Percentiles rank a stretch among this genome's conserved stretches.
These are phyloP conservation scores for Falco peregrinus DNA, from an alignment of 2,797 vertebrate species.

Conservation along the genomic window DNA sequence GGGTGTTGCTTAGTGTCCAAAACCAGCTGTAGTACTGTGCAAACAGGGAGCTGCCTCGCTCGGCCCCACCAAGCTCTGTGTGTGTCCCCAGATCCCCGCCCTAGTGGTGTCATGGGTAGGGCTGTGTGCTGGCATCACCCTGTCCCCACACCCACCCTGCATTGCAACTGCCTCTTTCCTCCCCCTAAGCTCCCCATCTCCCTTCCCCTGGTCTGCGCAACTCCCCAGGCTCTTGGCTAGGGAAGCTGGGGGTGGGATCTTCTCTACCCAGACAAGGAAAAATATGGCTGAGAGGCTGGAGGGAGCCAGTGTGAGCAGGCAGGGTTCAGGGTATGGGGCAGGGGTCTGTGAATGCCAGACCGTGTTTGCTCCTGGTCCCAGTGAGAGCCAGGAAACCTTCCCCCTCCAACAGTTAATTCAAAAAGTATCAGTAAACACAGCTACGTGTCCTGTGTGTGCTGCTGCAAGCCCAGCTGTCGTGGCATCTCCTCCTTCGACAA, in stretches of 20 bases:
- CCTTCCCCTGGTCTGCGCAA: background rate
- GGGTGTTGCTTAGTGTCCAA: background rate
- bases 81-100: background rate
- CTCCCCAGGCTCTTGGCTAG: background rate
- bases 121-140: background rate
- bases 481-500: slow-evolving; percentile 78
- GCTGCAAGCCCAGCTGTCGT: slow-evolving; percentile 75
- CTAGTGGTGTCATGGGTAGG: rapidly evolving
- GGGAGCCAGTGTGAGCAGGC: no score
- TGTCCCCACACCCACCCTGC: background rate
- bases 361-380: rapidly evolving
- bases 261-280: background rate
- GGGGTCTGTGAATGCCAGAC: rapidly evolving
- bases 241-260: rapidly evolving
- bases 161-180: background rate
- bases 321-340: background rate
- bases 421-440: slow-evolving; percentile 75
- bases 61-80: rapidly evolving
- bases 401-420: slow-evolving; percentile 59
- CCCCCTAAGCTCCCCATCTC: background rate
- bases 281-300: rapidly evolving
- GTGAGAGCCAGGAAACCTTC: background rate
- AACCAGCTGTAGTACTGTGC: background rate
- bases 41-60: background rate
- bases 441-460: slow-evolving; percentile 72